A percentile compares a stretch with the other conserved stretches of the same genome.
These are phyloP conservation scores for Microcebus lehilahytsara DNA, from an alignment of 2,113 vertebrate genomes.

Conservation along the genomic window DNA sequence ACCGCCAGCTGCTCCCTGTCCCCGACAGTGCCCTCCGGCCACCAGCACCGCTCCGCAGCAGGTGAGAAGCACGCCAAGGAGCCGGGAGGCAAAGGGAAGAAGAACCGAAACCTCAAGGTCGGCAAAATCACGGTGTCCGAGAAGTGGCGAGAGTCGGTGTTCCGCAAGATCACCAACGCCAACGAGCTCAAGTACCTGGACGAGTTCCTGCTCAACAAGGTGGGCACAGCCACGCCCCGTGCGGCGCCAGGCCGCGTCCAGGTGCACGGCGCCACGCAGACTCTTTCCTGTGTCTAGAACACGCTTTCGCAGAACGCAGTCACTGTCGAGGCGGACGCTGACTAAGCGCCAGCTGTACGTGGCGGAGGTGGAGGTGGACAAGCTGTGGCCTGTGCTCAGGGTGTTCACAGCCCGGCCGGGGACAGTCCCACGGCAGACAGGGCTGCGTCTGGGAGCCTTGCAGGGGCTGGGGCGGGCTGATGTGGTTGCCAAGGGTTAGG, in stretches of 20 bases:
- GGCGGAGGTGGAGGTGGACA: background rate
- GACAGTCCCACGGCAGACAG: background rate
- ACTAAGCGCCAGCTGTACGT: background rate
- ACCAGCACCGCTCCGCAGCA: slow-evolving; percentile 30
- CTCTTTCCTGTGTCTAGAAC: too few relatives aligned
- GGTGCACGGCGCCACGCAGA: rapidly evolving
- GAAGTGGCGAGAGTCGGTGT: slow-evolving; percentile 92
- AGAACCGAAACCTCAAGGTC: slow-evolving; percentile 93
- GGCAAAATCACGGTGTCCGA: slow-evolving; percentile 93
- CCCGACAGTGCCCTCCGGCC: slow-evolving; percentile 62
- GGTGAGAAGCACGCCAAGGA: slow-evolving; percentile 79
- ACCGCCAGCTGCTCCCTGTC: slow-evolving; percentile 8
- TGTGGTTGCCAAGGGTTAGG: background rate
- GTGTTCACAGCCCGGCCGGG: background rate
- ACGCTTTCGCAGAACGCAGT: background rate
- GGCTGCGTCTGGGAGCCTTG: background rate
- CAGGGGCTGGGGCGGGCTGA: background rate
- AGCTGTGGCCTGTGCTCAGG: background rate
- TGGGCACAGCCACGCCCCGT: slow-evolving; percentile 56
- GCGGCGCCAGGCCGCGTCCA: background rate
- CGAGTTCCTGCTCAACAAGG: slow-evolving; percentile 97
- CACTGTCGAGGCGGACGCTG: background rate
- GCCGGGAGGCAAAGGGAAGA: slow-evolving; percentile 78
- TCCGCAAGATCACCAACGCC: slow-evolving; percentile 92
- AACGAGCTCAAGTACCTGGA: slow-evolving; percentile 96